Base-by-base conservation (phyloP, 2,888 invertebrate genomes). In the Portevinia maculata region DNA sequence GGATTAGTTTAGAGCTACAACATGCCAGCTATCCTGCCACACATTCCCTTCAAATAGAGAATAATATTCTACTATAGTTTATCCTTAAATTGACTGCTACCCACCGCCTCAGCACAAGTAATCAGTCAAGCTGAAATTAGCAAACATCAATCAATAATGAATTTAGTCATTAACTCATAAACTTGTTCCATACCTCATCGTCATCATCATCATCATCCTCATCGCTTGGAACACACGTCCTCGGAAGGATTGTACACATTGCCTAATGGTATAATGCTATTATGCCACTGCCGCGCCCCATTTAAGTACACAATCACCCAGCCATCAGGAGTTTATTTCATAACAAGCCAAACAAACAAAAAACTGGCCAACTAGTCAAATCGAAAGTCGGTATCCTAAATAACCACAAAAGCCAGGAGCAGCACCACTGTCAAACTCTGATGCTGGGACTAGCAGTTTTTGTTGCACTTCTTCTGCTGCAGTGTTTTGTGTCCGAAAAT, bases 101-200 rank as follows among this genome's bases (percentile, higher is more conserved):
- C 39, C 50, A 50, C 28, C 32, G 24, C 50, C 41, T 19, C 32
- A 52, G 17, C 11, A 13, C 70, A 53, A 64, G 64, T 30, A 75
- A 81, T 81, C 75, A 76, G 70, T 81, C 75, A 81, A 76, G 76
- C 75, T 76, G 52, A 65, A 64, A 81, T 81, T 71, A 81, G 65
- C 75, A 81, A 81, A 71, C 75, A 81, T 81, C 75, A 81, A 81
- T 81, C 76, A 81, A 70, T 81, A 65, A 53, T 70, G 70, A 75
- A 81, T 81, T 69, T 57, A 57, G 70, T 70, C 70, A 81, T 81
- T 69, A 69, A 69, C 81, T 75, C 75, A 81, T 81, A 76, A 70
- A 70, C 5, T 71, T 37, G 17, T 7, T 8, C n/a, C 5, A 15
- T 9, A 11, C 67, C 53, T 6, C 24, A 44, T 3, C 17, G 34